Evolutionary conservation across 2,797 vertebrate species (phyloP), one percentile per base, ranked within the genome.

Genomic region (Chanos chanos): DNA sequence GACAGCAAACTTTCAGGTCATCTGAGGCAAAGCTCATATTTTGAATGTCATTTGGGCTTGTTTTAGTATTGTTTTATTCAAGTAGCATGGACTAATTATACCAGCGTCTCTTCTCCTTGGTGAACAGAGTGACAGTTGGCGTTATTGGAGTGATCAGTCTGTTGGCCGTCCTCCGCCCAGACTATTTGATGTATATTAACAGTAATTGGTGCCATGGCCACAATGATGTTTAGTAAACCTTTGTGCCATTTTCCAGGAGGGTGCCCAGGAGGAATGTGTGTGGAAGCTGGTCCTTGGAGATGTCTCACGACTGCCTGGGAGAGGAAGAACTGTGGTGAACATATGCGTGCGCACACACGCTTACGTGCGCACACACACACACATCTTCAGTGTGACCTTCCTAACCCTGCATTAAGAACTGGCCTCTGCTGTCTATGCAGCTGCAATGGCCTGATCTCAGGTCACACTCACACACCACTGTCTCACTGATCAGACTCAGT

Each of bases 211-310:
- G 85, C 81, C 86, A 79, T 80, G 68, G 83, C 83, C 77, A 81
- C 83, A 80, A 75, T 82, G 82, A 85, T 88, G 83, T 88, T 89
- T 86, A 79, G 82, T 88, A 88, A 90, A 89, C 86, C 87, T 86
- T 88, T 85, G 79, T 89, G 85, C 85, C 75, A 64, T 82, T 89
- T 92, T 91, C 81, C 86, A 97, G 89, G 83, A 95, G 84, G 92
- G 93, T 87, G 94, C 90, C 75, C 94, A 94, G 75, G 87, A 97
- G 87, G 96, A 98, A 89, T 99, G 92, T 88, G 83, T 85, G 70
- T 91, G 93, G 89, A 90, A 87, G 76, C 83, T 92, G 72, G 89
- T 91, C 76, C 78, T 89, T 71, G 87, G 89, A 74, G 91, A 94
- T 76, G 87, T 92, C 81, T 89, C 91, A 74, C 74, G 88, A 74